phyloP scores from a whole-genome alignment of 2,888 invertebrate species.

The Melitaea athalia region DNA sequence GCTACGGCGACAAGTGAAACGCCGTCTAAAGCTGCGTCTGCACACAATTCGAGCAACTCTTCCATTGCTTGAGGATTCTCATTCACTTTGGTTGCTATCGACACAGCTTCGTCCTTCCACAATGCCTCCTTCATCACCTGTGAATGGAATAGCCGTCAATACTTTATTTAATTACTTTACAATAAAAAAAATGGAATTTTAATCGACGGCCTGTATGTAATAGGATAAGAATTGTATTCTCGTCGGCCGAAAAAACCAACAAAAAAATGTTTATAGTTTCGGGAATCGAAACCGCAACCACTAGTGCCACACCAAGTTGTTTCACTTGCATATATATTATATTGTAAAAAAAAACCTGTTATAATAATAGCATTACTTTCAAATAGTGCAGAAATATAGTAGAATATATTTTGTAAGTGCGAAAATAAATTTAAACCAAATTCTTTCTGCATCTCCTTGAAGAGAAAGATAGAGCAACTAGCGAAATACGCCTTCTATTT shows the following conservation, averaged over 20 bases:
- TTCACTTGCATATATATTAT: no score
- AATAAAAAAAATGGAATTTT: no score
- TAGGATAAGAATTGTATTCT: no score
- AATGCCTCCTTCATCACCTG: conserved; percentile 81
- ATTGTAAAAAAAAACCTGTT: no score
- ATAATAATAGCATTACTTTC: no score
- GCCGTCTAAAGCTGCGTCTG: conserved; percentile 84
- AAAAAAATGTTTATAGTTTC: no score
- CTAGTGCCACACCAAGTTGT: no score
- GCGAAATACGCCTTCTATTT: conserved; percentile 17
- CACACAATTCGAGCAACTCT: conserved; percentile 83
- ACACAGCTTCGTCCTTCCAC: conserved; percentile 83
- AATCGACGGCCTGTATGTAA: no score
- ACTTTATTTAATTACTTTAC: background rate
- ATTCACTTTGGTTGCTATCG: conserved; percentile 80
- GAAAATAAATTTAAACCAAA: background rate
- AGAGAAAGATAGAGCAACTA: background rate
- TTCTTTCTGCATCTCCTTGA: background rate
- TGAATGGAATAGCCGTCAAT: background rate
- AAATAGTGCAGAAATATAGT: no score
- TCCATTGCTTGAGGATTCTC: conserved; percentile 79
- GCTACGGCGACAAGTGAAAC: conserved; percentile 84
- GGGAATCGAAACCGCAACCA: no score
- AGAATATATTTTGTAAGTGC: no score
- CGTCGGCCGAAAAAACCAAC: no score